Base-by-base conservation (phyloP, 2,113 vertebrate species). In the Neotragus pygmaeus region DNA sequence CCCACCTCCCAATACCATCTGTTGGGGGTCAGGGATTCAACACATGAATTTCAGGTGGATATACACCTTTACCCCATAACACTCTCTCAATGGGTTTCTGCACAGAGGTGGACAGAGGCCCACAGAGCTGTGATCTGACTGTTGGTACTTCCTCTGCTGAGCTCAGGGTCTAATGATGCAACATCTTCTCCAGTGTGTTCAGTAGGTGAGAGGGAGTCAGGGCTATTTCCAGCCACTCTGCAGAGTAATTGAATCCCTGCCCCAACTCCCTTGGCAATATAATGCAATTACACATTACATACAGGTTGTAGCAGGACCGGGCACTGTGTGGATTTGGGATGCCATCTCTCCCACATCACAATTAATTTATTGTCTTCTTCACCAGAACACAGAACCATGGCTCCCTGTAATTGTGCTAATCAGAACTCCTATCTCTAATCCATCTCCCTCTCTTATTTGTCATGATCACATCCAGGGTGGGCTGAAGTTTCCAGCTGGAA, bases 291-390 rank as follows among this genome's bases (percentile, higher is more conserved):
- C 23, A 87, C 75, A 21, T 83, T 75, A 90, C 73, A 88, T 2
- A 47, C 0, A 39, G 92, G 82, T 64, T 95, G 53, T n/a, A 78
- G 85, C 25, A 17, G 14, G 90, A 53, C 45, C 2, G 0, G 88
- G 64, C 30, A 51, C 92, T 82, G 25, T 7, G 8, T 7, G 84
- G 47, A 90, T 62, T 88, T 86, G 49, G 83, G 86, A 49, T 87
- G 83, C 81, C 70, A 12, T 95, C 49, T 91, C 45, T 94, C 51
- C 39, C 88, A n/a, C 49, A 36, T 13, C 90, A 84, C 91, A 33
- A 58, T 97, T 97, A 88, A 98, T 98, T 97, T 89, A 64, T 75
- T 64, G 84, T 84, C 60, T 77, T 57, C 49, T 66, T 28, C 53
- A 57, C 86, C 88, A 49, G 91, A 86, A 60, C 73, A 84, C 28